A percentile compares a stretch with the other conserved stretches of the same genome.
Evolutionary conservation across 2,888 invertebrate genomes (phyloP).

Genomic region (Catocala fraxini): DNA sequence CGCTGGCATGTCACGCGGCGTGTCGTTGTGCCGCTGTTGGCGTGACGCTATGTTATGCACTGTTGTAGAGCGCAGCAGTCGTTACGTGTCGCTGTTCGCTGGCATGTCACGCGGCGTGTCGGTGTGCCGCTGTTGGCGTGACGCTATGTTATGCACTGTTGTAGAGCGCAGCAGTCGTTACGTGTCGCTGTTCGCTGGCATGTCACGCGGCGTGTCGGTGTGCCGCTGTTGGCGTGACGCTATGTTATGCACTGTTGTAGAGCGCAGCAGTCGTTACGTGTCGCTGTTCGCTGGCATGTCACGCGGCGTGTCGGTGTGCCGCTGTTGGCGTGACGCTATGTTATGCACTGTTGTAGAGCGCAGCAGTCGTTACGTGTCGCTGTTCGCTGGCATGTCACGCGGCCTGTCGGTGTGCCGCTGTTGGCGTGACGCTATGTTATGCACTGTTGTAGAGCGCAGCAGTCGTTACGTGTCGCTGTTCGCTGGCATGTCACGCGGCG

Average conservation of each 20-base stretch:
- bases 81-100: slow-evolving; percentile 66
- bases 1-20: slow-evolving; percentile 60
- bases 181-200: slow-evolving; percentile 67
- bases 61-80: slow-evolving; percentile 59
- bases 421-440: slow-evolving; percentile 40
- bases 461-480: slow-evolving; percentile 68
- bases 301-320: slow-evolving; percentile 54
- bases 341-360: slow-evolving; percentile 48
- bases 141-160: neutral
- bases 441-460: slow-evolving; percentile 58
- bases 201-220: slow-evolving; percentile 58
- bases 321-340: slow-evolving; percentile 40
- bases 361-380: slow-evolving; percentile 67
- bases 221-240: slow-evolving; percentile 44
- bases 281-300: slow-evolving; percentile 64
- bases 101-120: slow-evolving; percentile 64
- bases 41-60: neutral
- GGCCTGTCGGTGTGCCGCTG: slow-evolving; percentile 53
- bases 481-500: slow-evolving; percentile 60
- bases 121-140: slow-evolving; percentile 60
- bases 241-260: slow-evolving; percentile 25
- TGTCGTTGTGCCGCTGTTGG: slow-evolving; percentile 58
- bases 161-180: slow-evolving; percentile 68
- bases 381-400: slow-evolving; percentile 65
- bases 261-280: slow-evolving; percentile 71